Percentiles rank a stretch among this genome's conserved stretches.
These are phyloP conservation scores for Coleophora flavipennella DNA, from an alignment of 2,888 invertebrate genomes.

Conservation along the genomic window DNA sequence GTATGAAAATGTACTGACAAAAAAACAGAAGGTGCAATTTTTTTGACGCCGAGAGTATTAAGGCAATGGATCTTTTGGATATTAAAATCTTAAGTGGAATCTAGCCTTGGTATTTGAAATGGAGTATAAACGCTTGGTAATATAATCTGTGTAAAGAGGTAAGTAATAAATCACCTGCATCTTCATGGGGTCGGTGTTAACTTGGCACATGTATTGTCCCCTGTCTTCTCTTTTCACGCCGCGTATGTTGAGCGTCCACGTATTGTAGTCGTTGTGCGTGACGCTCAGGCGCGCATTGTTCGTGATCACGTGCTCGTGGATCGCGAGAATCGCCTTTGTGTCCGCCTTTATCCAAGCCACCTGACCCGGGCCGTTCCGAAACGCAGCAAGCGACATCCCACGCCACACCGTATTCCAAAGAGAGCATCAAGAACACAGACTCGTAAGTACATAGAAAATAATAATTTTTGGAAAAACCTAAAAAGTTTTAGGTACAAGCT, in stretches of 20 bases:
- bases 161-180: conserved; percentile 79
- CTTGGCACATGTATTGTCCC: conserved; percentile 95
- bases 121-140: too few species aligned
- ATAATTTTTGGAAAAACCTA: too few species aligned
- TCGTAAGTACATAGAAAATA: conserved; percentile 13
- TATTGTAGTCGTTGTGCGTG: conserved; percentile 93
- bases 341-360: conserved; percentile 97
- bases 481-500: too few species aligned
- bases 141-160: too few species aligned
- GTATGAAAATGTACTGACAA: too few species aligned
- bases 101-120: too few species aligned
- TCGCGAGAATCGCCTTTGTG: conserved; percentile 93
- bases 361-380: conserved; percentile 56
- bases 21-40: too few species aligned
- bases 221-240: conserved; percentile 89
- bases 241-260: conserved; percentile 92
- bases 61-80: too few species aligned
- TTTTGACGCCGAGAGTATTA: too few species aligned
- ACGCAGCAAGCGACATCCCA: conserved; percentile 7
- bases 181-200: conserved; percentile 95
- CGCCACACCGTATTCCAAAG: conserved; percentile 5
- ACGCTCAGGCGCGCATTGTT: conserved; percentile 91
- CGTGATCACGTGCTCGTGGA: conserved; percentile 94
- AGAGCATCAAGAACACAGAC: conserved; percentile 21
- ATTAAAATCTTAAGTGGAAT: too few species aligned